Evolutionary conservation across 2,113 vertebrate species (phyloP).

Genomic region (Mustelus asterias): DNA sequence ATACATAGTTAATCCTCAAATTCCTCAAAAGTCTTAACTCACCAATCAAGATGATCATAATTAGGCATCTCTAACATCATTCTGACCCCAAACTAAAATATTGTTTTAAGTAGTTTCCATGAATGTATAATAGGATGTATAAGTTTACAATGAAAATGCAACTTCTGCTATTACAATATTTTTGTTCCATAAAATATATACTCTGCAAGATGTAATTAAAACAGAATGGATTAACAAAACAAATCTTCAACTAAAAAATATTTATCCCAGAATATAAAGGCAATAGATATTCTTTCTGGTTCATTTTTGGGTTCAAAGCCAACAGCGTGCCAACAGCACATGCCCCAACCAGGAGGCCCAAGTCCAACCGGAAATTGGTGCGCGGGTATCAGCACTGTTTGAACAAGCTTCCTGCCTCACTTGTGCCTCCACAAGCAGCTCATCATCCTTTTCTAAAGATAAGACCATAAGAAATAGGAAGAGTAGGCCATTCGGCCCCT

Average conservation of each 20-base stretch:
- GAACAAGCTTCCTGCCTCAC: neutral
- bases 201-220: neutral
- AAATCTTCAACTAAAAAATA: neutral
- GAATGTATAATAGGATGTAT: neutral
- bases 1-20: neutral
- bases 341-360: neutral
- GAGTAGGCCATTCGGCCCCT: too few species aligned
- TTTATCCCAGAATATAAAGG: neutral
- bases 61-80: neutral
- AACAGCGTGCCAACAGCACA: neutral
- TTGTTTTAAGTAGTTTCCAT: neutral
- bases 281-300: too few species aligned
- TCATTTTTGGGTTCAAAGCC: neutral
- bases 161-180: neutral
- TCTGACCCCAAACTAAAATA: neutral
- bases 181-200: neutral
- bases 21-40: neutral
- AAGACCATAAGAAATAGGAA: too few species aligned
- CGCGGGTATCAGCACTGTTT: neutral
- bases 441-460: neutral
- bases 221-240: neutral
- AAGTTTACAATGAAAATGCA: neutral
- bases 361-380: neutral
- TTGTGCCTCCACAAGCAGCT: neutral
- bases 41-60: neutral